Percentiles rank a stretch among this genome's conserved stretches.
phyloP scores from a whole-genome alignment of 2,113 vertebrate genomes.

The Chrysemys picta region DNA sequence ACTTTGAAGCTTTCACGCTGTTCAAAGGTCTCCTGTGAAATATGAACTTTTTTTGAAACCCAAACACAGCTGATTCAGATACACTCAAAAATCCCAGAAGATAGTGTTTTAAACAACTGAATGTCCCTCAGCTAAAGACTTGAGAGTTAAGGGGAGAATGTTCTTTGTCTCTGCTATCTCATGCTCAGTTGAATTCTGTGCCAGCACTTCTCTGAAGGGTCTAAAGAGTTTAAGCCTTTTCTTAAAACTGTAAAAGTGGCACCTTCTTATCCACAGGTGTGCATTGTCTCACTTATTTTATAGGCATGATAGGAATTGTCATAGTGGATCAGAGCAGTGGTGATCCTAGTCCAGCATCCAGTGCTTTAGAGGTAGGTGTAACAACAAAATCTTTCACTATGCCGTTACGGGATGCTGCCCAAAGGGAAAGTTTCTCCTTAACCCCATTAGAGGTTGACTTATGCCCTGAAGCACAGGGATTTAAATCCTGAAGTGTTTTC shows the following conservation, averaged over 20 bases:
- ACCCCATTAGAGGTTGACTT: neutral
- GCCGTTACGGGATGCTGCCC: neutral
- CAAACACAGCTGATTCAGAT: neutral
- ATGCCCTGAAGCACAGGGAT: neutral
- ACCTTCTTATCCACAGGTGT: rapidly evolving
- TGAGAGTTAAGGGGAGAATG: neutral
- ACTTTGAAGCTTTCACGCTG: neutral
- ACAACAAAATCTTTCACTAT: neutral
- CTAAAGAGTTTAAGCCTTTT: neutral
- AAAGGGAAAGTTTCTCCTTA: neutral
- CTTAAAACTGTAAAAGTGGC: neutral
- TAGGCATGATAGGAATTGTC: neutral
- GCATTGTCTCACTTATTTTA: neutral
- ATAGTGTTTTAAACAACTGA: neutral
- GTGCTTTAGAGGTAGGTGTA: neutral
- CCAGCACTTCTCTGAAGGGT: neutral
- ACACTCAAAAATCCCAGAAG: neutral
- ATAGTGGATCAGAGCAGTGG: neutral
- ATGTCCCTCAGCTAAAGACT: neutral
- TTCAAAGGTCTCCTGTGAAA: neutral
- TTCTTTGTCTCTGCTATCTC: neutral
- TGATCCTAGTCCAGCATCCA: neutral
- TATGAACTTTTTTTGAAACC: neutral
- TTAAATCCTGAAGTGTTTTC: neutral
- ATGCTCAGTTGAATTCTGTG: neutral